Percentiles rank a stretch among this genome's conserved stretches.
phyloP scores from a whole-genome alignment of 2,888 invertebrate genomes.

The Cryptophagus acutangulus region DNA sequence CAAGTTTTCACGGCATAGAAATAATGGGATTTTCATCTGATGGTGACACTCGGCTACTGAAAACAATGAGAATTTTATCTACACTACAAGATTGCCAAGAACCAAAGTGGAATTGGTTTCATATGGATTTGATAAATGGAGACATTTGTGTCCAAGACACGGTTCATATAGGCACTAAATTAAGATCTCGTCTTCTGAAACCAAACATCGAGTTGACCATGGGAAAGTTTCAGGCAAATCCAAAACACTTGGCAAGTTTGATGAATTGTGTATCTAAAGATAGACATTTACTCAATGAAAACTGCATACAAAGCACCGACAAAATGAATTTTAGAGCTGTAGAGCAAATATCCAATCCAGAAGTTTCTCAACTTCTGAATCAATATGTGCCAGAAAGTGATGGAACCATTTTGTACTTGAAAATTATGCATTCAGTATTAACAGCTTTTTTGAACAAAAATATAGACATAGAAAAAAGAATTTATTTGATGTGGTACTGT shows the following conservation, averaged over 20 bases:
- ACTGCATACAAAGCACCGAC: slow-evolving; percentile 14
- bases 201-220: background rate
- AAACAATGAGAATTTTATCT: background rate
- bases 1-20: background rate
- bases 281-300: slow-evolving; percentile 15
- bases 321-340: slow-evolving; percentile 11
- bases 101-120: background rate
- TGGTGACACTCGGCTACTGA: background rate
- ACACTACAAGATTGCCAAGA: background rate
- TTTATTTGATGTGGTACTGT: slow-evolving; percentile 17
- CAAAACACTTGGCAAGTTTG: slow-evolving; percentile 8
- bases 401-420: slow-evolving; percentile 15
- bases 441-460: slow-evolving; percentile 10
- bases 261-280: slow-evolving; percentile 5
- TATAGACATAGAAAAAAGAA: slow-evolving; percentile 4
- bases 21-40: background rate
- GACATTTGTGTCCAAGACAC: background rate
- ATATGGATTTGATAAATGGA: background rate
- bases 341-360: slow-evolving; percentile 9
- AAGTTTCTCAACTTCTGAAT: slow-evolving; percentile 11
- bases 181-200: background rate
- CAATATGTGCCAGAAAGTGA: slow-evolving; percentile 9
- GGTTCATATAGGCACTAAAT: background rate
- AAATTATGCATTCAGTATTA: slow-evolving; percentile 17
- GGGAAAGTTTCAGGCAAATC: slow-evolving; percentile 10